phyloP scores from a whole-genome alignment of 2,113 vertebrate species.

The rat (Rattus norvegicus) region GRCr8 NC_086028.1:84751501-84752000 shows the following conservation, averaged over 20 bases:
- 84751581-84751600: not conserved
- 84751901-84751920: not conserved
- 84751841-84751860: slow-evolving; percentile 22
- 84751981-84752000: not conserved
- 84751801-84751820: slow-evolving; percentile 1
- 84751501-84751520: not conserved
- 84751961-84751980: not conserved
- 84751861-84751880: not conserved
- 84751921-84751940: not conserved
- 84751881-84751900: slow-evolving; percentile 57
- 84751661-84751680: not conserved
- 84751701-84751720: not conserved
- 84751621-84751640: not conserved
- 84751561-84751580: not conserved
- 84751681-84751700: not conserved
- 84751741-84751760: not conserved
- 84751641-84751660: not conserved
- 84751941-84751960: not conserved
- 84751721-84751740: not conserved
- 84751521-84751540: not conserved
- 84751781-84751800: not conserved
- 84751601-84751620: not conserved
- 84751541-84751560: not conserved
- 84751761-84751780: not conserved
- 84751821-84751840: not conserved